Evolutionary conservation across 2,113 vertebrate genomes (phyloP).

Genomic region (Catharus fuscescens): DNA sequence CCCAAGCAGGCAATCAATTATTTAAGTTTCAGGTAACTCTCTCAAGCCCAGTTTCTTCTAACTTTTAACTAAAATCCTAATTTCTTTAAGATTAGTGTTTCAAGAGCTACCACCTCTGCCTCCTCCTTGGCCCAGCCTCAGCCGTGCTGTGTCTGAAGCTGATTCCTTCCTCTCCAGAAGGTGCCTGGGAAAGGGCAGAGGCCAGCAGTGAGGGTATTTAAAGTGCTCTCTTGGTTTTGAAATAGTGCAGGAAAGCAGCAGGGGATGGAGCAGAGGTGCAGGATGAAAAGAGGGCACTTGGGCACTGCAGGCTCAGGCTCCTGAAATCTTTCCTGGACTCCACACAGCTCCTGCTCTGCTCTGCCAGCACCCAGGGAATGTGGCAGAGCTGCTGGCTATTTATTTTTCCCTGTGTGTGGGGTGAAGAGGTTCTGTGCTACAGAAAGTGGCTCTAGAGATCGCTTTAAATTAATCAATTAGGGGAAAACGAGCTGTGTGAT

Average conservation of each 20-base stretch:
- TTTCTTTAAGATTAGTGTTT: too few relatives aligned
- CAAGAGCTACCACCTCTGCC: neutral
- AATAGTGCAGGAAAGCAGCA: neutral
- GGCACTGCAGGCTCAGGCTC: neutral
- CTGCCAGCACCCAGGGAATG: rapidly evolving
- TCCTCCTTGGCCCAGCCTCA: neutral
- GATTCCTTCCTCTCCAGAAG: neutral
- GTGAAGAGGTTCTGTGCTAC: neutral
- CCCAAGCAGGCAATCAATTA: too few relatives aligned
- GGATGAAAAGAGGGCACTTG: neutral
- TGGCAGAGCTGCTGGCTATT: neutral
- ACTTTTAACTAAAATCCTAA: too few relatives aligned
- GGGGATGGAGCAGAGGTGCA: neutral
- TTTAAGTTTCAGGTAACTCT: too few relatives aligned
- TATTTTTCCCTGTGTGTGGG: neutral
- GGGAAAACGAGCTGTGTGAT: slow-evolving; percentile 71
- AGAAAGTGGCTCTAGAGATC: neutral
- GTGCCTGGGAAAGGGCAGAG: neutral
- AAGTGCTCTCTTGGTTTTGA: slow-evolving; percentile 4
- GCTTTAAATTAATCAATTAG: slow-evolving; percentile 76
- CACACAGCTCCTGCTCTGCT: neutral
- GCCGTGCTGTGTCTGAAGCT: rapidly evolving
- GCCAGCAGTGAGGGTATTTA: rapidly evolving
- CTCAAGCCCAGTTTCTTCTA: too few relatives aligned
- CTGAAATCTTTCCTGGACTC: neutral